Percentiles rank a stretch among this genome's conserved stretches.
phyloP scores from a whole-genome alignment of 2,888 invertebrate species.

The Gastracanthus pulcherrimus region DNA sequence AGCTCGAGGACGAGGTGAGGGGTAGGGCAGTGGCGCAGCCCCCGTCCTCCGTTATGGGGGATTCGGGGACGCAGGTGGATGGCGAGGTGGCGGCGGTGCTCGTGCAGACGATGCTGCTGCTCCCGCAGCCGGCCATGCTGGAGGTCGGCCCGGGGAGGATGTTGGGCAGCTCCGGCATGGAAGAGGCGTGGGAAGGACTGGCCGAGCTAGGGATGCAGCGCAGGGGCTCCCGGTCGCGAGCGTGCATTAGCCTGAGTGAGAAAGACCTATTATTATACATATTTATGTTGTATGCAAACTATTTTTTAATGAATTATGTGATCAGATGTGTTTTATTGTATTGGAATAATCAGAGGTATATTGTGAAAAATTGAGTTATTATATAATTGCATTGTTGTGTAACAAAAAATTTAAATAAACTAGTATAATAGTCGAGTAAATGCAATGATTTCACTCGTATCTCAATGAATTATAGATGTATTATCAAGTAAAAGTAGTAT shows the following conservation, averaged over 20 bases:
- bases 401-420: no score
- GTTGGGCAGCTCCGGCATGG: constrained; percentile 82
- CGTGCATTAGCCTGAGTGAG: constrained; percentile 77
- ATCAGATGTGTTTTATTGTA: neutral
- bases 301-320: no score
- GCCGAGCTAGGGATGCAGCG: constrained; percentile 71
- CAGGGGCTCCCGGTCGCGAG: constrained; percentile 81
- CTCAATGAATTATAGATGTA: no score
- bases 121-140: neutral
- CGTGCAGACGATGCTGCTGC: neutral
- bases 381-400: no score
- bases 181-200: constrained; percentile 79
- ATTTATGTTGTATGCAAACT: no score
- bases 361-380: no score
- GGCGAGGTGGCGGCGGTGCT: constrained; percentile 58
- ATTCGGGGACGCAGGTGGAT: constrained; percentile 54
- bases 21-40: constrained; percentile 40
- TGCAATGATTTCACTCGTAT: no score
- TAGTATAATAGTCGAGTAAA: no score
- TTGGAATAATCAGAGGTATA: no score
- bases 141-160: neutral
- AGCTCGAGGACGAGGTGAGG: constrained; percentile 56
- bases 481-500: no score
- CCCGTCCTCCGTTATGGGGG: constrained; percentile 45
- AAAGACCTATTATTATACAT: no score